These are phyloP conservation scores for Palaemon carinicauda DNA, from an alignment of 1,140 invertebrate genomes.

Conservation along the genomic window DNA sequence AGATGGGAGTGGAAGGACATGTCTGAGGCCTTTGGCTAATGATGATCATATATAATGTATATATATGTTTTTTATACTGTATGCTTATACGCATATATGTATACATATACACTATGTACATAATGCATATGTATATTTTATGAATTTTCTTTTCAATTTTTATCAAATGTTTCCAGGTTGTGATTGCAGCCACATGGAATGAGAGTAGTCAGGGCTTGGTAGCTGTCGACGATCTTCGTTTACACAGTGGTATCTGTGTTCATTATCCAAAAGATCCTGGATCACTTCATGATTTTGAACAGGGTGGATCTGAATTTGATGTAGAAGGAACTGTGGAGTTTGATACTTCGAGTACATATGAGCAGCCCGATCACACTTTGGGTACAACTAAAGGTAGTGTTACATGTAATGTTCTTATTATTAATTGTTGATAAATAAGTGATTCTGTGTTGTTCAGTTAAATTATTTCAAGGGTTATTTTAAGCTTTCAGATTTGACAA, in stretches of 20 bases:
- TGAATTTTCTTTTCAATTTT: neutral
- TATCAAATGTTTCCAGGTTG: conserved; percentile 4
- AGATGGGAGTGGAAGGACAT: no score
- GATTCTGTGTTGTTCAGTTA: no score
- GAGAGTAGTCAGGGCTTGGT: conserved; percentile 24
- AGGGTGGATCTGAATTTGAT: conserved; percentile 39
- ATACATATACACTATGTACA: no score
- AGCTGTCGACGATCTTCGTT: conserved; percentile 44
- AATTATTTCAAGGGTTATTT: no score
- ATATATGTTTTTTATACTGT: no score
- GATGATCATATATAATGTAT: no score
- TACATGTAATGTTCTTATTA: neutral
- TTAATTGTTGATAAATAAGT: neutral
- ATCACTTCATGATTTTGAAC: conserved; percentile 49
- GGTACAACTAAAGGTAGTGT: conserved; percentile 37
- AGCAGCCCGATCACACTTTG: conserved; percentile 41
- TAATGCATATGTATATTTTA: neutral
- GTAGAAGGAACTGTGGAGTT: conserved; percentile 24
- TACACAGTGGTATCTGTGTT: conserved; percentile 2
- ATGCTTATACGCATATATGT: no score
- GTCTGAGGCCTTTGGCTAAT: neutral
- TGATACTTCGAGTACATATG: conserved; percentile 20
- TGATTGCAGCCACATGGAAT: conserved; percentile 18
- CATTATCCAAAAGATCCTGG: conserved; percentile 25
- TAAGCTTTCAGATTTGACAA: no score